Evolutionary conservation across 2,113 vertebrate species (phyloP).

Genomic region (Alaudala cheleensis): DNA sequence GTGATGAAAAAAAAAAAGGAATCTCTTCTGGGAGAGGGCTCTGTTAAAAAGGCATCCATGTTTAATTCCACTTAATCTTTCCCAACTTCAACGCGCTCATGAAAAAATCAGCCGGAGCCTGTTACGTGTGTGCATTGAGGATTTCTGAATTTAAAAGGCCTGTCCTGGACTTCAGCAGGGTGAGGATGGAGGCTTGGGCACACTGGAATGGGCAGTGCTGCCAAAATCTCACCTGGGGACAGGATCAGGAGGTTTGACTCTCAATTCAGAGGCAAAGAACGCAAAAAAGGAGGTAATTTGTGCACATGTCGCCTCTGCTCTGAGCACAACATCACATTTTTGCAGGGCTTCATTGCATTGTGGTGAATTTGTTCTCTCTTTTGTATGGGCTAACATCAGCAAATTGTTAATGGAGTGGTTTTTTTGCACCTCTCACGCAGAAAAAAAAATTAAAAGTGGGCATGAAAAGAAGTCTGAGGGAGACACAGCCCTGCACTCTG

Average conservation of each 20-base stretch:
- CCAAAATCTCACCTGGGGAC: not conserved
- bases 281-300: not conserved
- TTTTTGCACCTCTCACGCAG: not conserved
- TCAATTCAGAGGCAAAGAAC: not conserved
- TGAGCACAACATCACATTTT: not conserved
- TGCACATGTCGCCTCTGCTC: not conserved
- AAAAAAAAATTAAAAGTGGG: not conserved
- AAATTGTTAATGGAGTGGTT: not conserved
- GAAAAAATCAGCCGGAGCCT: not conserved
- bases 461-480: not conserved
- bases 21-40: conserved; percentile 1
- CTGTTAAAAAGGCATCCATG: not conserved
- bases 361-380: not conserved
- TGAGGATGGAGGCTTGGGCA: not conserved
- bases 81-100: not conserved
- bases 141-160: not conserved
- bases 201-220: fast-evolving
- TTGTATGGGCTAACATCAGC: not conserved
- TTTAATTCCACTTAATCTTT: conserved; percentile 35
- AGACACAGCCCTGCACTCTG: not conserved
- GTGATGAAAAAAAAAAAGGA: not conserved
- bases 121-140: fast-evolving
- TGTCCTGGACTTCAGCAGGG: not conserved
- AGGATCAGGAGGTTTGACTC: not conserved
- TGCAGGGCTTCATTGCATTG: not conserved